These are phyloP conservation scores for Eciton burchellii DNA, from an alignment of 1,140 invertebrate species.

Conservation along the genomic window DNA sequence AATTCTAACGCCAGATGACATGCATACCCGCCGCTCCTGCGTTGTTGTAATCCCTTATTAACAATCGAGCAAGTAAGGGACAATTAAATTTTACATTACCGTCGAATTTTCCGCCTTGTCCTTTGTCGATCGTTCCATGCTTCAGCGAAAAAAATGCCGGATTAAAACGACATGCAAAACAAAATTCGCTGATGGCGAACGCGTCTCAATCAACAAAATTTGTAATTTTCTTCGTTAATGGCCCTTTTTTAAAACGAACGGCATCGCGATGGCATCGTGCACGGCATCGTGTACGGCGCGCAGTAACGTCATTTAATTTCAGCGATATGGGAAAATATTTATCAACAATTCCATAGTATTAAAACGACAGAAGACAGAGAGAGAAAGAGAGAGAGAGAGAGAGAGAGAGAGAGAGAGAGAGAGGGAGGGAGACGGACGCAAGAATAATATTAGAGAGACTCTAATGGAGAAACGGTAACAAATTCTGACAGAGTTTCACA, in stretches of 20 bases:
- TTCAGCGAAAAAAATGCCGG: too few relatives aligned
- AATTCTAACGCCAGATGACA: constrained; percentile 68
- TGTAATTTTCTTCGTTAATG: too few relatives aligned
- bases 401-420: not conserved
- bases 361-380: constrained; percentile 23
- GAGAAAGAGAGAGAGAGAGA: not conserved
- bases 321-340: constrained; percentile 11
- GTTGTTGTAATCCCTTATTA: constrained; percentile 42
- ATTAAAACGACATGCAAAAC: too few relatives aligned
- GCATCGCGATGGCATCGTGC: not conserved
- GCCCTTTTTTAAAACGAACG: too few relatives aligned
- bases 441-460: constrained; percentile 27
- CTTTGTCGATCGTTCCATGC: too few relatives aligned
- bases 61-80: constrained; percentile 15
- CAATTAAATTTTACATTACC: constrained; percentile 17
- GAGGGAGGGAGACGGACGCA: too few relatives aligned
- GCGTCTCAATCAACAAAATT: too few relatives aligned
- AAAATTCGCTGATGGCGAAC: too few relatives aligned
- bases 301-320: not conserved
- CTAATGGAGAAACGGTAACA: constrained; percentile 51
- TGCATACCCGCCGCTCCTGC: constrained; percentile 30
- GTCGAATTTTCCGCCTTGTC: not conserved
- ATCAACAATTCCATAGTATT: constrained; percentile 1
- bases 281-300: not conserved
- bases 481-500: constrained; percentile 60